phyloP scores from a whole-genome alignment of 2,113 vertebrate species.

The Cygnus buccinator region DNA sequence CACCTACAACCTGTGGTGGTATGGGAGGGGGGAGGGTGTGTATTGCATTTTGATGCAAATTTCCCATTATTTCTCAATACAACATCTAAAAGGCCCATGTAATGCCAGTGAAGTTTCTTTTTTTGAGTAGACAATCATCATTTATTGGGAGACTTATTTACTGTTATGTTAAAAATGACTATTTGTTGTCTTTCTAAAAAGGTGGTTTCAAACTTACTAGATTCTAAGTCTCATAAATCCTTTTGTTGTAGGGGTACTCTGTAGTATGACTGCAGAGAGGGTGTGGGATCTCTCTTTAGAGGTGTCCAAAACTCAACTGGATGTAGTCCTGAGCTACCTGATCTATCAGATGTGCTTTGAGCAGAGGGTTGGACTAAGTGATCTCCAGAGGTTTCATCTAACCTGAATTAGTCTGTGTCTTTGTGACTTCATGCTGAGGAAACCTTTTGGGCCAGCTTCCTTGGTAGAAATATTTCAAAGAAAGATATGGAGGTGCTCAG shows the following conservation, averaged over 20 bases:
- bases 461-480: background rate
- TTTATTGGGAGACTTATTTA: background rate
- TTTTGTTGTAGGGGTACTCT: background rate
- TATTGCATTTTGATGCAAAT: background rate
- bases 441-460: background rate
- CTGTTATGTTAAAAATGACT: background rate
- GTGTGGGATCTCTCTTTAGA: background rate
- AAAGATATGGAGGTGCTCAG: background rate
- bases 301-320: background rate
- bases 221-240: background rate
- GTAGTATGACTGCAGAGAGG: background rate
- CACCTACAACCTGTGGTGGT: background rate
- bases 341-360: background rate
- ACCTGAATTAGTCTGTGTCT: background rate
- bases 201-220: background rate
- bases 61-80: background rate
- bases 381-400: background rate
- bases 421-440: background rate
- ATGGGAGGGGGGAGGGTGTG: background rate
- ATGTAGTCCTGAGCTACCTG: background rate
- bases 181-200: background rate
- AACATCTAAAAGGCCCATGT: background rate
- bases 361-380: background rate
- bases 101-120: background rate
- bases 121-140: background rate